Evolutionary conservation across 2,888 invertebrate genomes (phyloP), one percentile per base, ranked within the genome.

Genomic region (Erannis defoliaria): DNA sequence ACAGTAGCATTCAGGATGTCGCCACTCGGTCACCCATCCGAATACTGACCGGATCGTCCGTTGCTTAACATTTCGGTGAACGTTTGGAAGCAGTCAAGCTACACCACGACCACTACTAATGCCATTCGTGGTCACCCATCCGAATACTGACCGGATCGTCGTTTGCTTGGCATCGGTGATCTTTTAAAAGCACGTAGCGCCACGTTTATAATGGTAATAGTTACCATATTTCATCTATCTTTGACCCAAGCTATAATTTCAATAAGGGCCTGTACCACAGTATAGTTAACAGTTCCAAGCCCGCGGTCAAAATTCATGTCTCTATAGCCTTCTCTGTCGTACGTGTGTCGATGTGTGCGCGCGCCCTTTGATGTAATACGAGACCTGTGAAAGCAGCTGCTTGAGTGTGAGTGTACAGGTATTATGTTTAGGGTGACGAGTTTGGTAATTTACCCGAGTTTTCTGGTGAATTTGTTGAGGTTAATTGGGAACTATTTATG

Each of bases 351-450:
- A 23, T 66, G 62, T 66, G 55, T 55, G 65, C 57, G 68, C 65
- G 61, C 68, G 77, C 79, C 81, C 77, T 78, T 80, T 71, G 64
- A 62, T 76, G 76, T 77, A 73, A 75, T 38, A 75, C 61, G 75
- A 69, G 62, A 70, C 76, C 76, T 74, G 80, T 80, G 78, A 76
- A 80, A 80, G 80, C 75, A 58, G 29, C 16, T 26, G 29, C 9
- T 48, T 64, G 71, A 82, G 82, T 81, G 82, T 55, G 82, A 71
- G 74, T 76, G 64, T 74, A 81, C 84, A 84, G 84, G 73, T 73
- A 73, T 69, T 68, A 61, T 37, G 55, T 67, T 64, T 61, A 14
- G 77, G 67, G 78, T 63, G 72, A 65, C 72, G 55, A 49, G 64
- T 21, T n/a, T n/a, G 16, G 51, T 50, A 54, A 55, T 48, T 57